Base-by-base conservation (phyloP, 1,140 invertebrate genomes). In the Cecropterus lyciades region DNA sequence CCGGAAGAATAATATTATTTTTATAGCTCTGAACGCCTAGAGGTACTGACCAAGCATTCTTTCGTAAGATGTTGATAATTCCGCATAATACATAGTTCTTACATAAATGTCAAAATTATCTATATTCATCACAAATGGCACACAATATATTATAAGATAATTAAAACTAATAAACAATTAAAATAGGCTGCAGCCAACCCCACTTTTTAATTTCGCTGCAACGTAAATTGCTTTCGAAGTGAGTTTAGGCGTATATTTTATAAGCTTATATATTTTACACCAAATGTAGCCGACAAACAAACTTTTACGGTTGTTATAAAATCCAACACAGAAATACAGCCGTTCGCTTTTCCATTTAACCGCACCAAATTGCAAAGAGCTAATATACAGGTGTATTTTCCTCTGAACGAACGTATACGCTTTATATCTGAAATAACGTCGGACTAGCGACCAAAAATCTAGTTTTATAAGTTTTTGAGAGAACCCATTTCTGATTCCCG, bases 381-480 rank as follows among this genome's bases (percentile, higher is more conserved):
- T 49, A 49, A 49, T 24, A 49, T 27, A 24, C 20, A 49, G 11
- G 20, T 37, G 45, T 24, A 27, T 20, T 49, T 24, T 24, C 4
- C 8, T 24, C 20, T 49, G 17, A 7, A n/a, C 48, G 17, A 49
- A 49, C 20, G 48, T 27, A 49, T 49, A 53, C 33, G 51, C 51
- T 53, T n/a, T 65, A 55, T 65, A 65, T 43, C 49, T 52, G 33
- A 51, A 67, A 67, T 52, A 67, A 24, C 33, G 42, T 14, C 48
- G 52, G 42, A 66, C 56, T 63, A 66, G 48, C 52, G 27, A 53
- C 40, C 20, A 14, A 72, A 68, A 65, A 65, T 65, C 55, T 65
- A 64, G 59, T 15, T 20, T 46, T 14, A 14, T 14, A 14, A 43
- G 40, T 43, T 43, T 14, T 43, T 7, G 13, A 14, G 13, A 0